Percentiles rank a stretch among this genome's conserved stretches.
These are phyloP conservation scores for Leucoraja erinaceus DNA, from an alignment of 2,113 vertebrate species.

Conservation along the genomic window DNA sequence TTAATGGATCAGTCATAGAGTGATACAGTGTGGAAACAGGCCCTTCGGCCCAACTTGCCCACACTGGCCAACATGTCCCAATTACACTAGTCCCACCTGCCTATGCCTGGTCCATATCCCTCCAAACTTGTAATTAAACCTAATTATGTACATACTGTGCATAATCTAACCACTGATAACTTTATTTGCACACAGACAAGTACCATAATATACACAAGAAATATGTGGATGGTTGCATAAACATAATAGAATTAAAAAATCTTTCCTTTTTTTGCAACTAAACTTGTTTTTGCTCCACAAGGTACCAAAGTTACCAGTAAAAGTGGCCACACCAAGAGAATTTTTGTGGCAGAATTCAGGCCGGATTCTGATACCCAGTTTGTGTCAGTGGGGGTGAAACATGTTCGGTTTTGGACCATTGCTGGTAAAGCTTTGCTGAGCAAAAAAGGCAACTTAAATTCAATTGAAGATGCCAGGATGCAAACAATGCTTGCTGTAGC, in stretches of 20 bases:
- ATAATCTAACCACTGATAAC: too few relatives aligned
- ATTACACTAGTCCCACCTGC: too few relatives aligned
- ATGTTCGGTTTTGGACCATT: constrained; percentile 92
- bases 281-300: constrained; percentile 44
- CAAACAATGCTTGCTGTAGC: constrained; percentile 96
- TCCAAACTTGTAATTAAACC: too few relatives aligned
- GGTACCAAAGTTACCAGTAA: constrained; percentile 89
- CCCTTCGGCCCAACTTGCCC: too few relatives aligned
- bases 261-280: constrained; percentile 40
- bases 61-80: too few relatives aligned
- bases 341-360: constrained; percentile 96
- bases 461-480: constrained; percentile 84
- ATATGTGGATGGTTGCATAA: background rate
- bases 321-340: constrained; percentile 82
- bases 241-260: background rate
- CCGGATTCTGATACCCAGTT: constrained; percentile 96
- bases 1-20: background rate
- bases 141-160: too few relatives aligned
- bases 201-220: background rate
- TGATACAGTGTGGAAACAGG: too few relatives aligned
- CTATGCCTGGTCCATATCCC: too few relatives aligned
- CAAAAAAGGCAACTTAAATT: constrained; percentile 88
- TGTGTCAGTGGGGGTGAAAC: constrained; percentile 95
- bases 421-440: constrained; percentile 85
- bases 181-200: background rate